Percentiles rank a stretch among this genome's conserved stretches.
Conservation (phyloP, 23 tunicate genomes). For the Halocynthia roretzi region DNA sequence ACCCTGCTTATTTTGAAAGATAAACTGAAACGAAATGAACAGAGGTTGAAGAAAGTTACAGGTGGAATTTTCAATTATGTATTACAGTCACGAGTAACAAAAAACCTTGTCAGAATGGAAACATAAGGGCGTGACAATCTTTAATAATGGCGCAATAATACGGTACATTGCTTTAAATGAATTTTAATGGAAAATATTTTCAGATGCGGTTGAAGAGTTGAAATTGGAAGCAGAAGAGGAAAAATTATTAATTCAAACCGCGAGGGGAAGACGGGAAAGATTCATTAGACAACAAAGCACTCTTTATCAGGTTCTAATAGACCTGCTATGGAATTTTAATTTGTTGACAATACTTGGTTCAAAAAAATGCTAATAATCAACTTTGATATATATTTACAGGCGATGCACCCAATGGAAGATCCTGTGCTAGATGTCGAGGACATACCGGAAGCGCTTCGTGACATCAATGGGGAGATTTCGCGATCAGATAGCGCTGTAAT, state of each 20-base stretch:
- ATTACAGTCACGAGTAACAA: too few relatives aligned
- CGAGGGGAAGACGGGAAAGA: conserved; percentile 10
- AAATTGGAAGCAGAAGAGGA: conserved; percentile 32
- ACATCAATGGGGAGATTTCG: conserved; percentile 25
- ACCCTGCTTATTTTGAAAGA: conserved; percentile 55
- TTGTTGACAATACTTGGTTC: too few relatives aligned
- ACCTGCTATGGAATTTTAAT: too few relatives aligned
- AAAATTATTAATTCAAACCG: conserved; percentile 4
- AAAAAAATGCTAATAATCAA: neutral
- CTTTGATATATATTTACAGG: conserved; percentile 18
- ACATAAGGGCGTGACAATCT: too few relatives aligned
- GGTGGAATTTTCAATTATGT: conserved; percentile 21
- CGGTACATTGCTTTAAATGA: too few relatives aligned
- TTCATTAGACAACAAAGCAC: conserved; percentile 56
- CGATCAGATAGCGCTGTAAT: conserved; percentile 20
- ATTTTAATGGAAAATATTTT: neutral
- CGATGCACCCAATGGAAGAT: conserved; percentile 47
- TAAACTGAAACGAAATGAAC: conserved; percentile 27
- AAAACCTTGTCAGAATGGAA: too few relatives aligned
- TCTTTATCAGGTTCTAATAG: conserved; percentile 25
- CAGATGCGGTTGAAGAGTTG: conserved; percentile 7
- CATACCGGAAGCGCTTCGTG: conserved; percentile 43
- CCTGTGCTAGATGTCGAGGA: conserved; percentile 41
- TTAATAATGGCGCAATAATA: too few relatives aligned
- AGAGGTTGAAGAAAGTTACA: conserved; percentile 26